Base-by-base conservation (phyloP, 2,888 invertebrate genomes). In the Rhagonycha fulva region DNA sequence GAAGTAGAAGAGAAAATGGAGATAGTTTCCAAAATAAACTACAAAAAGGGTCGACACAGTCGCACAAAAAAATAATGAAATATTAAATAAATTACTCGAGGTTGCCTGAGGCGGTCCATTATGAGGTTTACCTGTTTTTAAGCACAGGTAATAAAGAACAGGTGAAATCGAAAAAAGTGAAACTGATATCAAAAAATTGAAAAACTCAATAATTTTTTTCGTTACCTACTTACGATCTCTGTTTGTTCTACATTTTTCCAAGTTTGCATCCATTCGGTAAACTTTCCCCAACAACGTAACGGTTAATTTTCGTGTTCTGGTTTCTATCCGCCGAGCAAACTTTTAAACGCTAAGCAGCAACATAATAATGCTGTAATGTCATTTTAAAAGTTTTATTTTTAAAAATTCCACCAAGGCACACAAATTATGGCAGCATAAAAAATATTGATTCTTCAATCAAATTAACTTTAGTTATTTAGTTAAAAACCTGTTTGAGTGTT, bases 181-280 rank as follows among this genome's bases (percentile, higher is more conserved):
- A 47, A 47, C 47, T n/a, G 47, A 7, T 47, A 47, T 47, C n/a
- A 47, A 47, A 47, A 47, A 47, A n/a, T 47, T n/a, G 5, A 47
- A n/a, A 47, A n/a, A 47, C 7, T 47, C 47, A n/a, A 47, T 47
- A 7, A 47, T 47, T 47, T 47, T 47, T 47, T 47, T n/a, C 7
- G n/a, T 47, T 62, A 10, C 62, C 62, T 71, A 71, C 71, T 63
- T 71, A 71, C 62, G 30, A 62, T 30, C 71, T 12, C 14, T 71
- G 62, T 30, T 62, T 71, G 62, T 62, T 71, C 71, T 71, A 71
- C 71, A 62, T 71, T 71, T 62, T 62, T 61, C 62, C 14, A 71
- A 63, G 62, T 71, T 71, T 62, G 28, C 71, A 71, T 71, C 71
- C 60, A 62, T 28, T 70, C 62, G 28, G 61, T 10, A 71, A 62